Evolutionary conservation across 2,113 vertebrate species (phyloP).

Genomic region (Stercorarius parasiticus): DNA sequence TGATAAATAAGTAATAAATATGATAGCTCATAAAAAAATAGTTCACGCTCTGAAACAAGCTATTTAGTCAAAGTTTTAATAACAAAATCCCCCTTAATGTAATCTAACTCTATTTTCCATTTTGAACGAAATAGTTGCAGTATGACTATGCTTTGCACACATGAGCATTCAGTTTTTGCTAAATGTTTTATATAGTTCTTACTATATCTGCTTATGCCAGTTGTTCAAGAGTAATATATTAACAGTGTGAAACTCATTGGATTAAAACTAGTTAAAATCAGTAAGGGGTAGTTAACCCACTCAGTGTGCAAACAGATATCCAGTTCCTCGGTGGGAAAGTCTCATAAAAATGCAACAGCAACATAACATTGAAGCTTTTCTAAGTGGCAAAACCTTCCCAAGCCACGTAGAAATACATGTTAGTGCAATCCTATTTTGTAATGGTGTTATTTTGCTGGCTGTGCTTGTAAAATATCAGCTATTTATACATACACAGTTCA

Average conservation of each 20-base stretch:
- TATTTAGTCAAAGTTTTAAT: background rate
- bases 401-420: background rate
- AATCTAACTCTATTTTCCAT: background rate
- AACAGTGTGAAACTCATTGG: background rate
- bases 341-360: background rate
- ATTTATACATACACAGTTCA: background rate
- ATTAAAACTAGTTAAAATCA: background rate
- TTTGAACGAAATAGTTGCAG: background rate
- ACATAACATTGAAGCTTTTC: background rate
- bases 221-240: background rate
- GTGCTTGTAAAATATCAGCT: background rate
- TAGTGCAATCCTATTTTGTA: background rate
- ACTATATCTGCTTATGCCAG: background rate
- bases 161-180: background rate
- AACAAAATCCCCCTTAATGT: accelerated
- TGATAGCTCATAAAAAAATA: background rate
- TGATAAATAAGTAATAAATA: background rate
- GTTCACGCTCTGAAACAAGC: background rate
- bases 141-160: background rate
- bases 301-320: background rate
- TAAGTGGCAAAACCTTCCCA: background rate
- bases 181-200: background rate
- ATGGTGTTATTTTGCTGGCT: background rate
- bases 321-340: background rate
- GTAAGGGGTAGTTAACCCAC: background rate